Percentiles rank a stretch among this genome's conserved stretches.
These are phyloP conservation scores for Andrena minutula DNA, from an alignment of 2,888 invertebrate species.

Conservation along the genomic window DNA sequence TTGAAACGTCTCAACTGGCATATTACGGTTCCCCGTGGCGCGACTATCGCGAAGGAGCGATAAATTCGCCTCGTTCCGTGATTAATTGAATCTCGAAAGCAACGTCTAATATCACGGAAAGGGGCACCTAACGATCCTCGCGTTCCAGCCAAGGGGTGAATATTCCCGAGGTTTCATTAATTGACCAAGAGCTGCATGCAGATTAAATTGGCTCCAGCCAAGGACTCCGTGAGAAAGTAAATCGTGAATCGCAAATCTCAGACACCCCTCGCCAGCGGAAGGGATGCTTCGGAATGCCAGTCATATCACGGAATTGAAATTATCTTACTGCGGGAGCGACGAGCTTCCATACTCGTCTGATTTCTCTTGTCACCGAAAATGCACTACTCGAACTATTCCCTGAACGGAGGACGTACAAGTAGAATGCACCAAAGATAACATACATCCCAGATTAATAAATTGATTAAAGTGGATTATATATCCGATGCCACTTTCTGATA, in stretches of 20 bases:
- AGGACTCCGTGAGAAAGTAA: constrained; percentile 55
- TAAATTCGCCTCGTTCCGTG: constrained; percentile 62
- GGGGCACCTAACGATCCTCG: constrained; percentile 59
- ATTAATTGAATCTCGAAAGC: constrained; percentile 72
- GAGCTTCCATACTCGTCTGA: constrained; percentile 17
- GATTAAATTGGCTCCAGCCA: constrained; percentile 67
- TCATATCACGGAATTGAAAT: constrained; percentile 48
- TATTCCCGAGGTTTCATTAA: constrained; percentile 71
- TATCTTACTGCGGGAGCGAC: constrained; percentile 37
- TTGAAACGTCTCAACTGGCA: constrained; percentile 31
- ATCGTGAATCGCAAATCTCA: constrained; percentile 70
- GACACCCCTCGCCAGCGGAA: constrained; percentile 22
- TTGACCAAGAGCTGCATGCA: constrained; percentile 71
- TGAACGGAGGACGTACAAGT: background rate
- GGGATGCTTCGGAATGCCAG: background rate
- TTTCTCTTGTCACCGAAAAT: constrained; percentile 11
- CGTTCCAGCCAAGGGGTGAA: constrained; percentile 37
- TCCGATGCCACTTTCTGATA: background rate
- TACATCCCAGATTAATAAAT: constrained; percentile 22
- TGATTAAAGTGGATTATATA: constrained; percentile 22
- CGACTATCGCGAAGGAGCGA: constrained; percentile 44
- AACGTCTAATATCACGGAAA: constrained; percentile 55
- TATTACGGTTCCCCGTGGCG: constrained; percentile 9
- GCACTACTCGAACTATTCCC: background rate
- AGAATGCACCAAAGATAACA: no score